A percentile compares a stretch with the other conserved stretches of the same genome.
phyloP scores from a whole-genome alignment of 2,113 vertebrate species.

The Gymnobelideus leadbeateri region DNA sequence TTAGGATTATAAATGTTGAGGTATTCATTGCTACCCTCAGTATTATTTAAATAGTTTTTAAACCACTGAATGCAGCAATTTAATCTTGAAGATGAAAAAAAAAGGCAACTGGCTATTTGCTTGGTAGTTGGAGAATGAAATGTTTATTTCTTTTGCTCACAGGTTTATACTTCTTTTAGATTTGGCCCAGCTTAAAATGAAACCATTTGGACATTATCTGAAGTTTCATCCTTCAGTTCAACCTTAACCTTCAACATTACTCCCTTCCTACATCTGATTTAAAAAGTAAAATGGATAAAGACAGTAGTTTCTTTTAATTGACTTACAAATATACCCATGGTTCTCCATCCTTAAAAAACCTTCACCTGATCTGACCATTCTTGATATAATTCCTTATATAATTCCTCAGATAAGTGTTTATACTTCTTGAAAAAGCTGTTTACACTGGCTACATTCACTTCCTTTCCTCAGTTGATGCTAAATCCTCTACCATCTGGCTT shows the following conservation, averaged over 20 bases:
- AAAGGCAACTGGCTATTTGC: background rate
- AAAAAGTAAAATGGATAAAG: background rate
- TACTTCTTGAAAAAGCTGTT: background rate
- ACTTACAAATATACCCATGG: background rate
- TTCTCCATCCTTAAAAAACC: background rate
- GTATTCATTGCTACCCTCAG: background rate
- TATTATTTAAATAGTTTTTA: background rate
- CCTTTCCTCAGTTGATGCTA: background rate
- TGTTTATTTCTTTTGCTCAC: background rate
- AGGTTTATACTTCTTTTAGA: slow-evolving; percentile 5
- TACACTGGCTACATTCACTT: background rate
- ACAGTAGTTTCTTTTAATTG: background rate
- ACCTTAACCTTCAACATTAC: background rate
- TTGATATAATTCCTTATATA: background rate
- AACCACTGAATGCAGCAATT: background rate
- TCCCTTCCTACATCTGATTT: background rate
- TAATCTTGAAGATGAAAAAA: background rate
- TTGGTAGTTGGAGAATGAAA: background rate
- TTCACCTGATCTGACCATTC: background rate
- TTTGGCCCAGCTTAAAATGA: slow-evolving; percentile 11
- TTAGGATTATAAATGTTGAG: background rate
- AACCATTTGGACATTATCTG: background rate
- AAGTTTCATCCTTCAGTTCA: background rate
- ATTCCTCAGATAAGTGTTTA: background rate
- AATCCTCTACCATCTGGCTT: background rate